Conservation (phyloP, 2,797 vertebrate species). For the Steatocranus sp. region DNA sequence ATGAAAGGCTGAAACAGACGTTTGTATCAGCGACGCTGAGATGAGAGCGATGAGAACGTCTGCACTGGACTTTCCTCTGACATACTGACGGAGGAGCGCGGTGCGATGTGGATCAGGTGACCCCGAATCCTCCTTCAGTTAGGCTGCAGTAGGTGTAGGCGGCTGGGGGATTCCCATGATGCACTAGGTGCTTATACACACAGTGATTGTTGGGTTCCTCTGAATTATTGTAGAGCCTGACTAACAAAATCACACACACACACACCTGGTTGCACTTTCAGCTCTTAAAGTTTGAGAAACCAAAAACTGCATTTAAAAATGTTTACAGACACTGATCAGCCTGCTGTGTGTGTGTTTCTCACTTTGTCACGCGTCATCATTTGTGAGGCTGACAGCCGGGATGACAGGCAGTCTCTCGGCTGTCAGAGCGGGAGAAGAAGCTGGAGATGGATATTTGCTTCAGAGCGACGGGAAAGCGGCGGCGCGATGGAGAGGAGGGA, state of each 20-base stretch:
- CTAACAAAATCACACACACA: not conserved
- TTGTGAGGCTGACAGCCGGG: slow-evolving; percentile 14
- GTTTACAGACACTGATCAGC: too few species aligned
- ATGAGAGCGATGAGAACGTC: not conserved
- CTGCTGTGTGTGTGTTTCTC: not conserved
- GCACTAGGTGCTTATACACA: not conserved
- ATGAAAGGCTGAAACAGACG: not conserved
- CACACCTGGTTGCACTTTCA: too few species aligned
- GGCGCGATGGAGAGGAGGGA: not conserved
- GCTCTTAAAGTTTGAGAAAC: too few species aligned
- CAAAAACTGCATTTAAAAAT: too few species aligned
- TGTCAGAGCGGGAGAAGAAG: slow-evolving; percentile 13
- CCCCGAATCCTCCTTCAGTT: not conserved
- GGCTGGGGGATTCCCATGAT: not conserved
- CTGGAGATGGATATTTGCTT: slow-evolving; percentile 5
- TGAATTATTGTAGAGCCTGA: not conserved
- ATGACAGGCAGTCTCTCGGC: slow-evolving; percentile 37
- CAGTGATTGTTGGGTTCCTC: not conserved
- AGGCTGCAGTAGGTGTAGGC: not conserved
- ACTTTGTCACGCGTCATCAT: slow-evolving; percentile 23
- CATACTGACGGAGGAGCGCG: not conserved
- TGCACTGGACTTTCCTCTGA: not conserved
- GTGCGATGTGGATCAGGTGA: not conserved
- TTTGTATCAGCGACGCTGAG: not conserved
- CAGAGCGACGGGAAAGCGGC: not conserved